Percentiles rank a stretch among this genome's conserved stretches.
These are phyloP conservation scores for Rhodeus uyekii DNA, from an alignment of 2,797 vertebrate species.

Conservation along the genomic window DNA sequence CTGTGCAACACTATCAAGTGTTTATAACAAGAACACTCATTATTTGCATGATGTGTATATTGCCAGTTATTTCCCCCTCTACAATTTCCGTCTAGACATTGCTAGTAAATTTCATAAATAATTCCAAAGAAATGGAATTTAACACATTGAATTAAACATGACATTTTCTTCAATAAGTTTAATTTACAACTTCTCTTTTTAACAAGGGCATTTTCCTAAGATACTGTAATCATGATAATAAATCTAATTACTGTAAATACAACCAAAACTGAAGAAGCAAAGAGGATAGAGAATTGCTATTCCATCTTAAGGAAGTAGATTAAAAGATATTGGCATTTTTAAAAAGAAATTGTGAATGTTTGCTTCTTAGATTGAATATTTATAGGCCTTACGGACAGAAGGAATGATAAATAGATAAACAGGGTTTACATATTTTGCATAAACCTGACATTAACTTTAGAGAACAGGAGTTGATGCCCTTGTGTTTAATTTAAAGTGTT, in stretches of 20 bases:
- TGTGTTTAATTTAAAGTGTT: slow-evolving; percentile 2
- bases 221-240: not conserved
- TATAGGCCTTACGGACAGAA: not conserved
- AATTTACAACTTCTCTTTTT: not conserved
- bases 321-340: not conserved
- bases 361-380: not conserved
- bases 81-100: not conserved
- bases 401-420: not conserved
- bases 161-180: not conserved
- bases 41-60: not conserved
- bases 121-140: not conserved
- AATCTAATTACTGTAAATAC: not conserved
- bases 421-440: not conserved
- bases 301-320: not conserved
- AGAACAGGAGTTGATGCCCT: not conserved
- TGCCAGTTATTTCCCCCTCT: not conserved
- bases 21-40: not conserved
- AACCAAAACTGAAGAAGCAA: not conserved
- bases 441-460: not conserved
- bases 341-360: not conserved
- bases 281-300: not conserved
- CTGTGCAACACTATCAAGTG: not conserved
- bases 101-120: not conserved
- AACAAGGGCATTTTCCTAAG: not conserved
- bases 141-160: not conserved